Conservation (phyloP, 2,888 invertebrate genomes). For the Molorchus minor region DNA sequence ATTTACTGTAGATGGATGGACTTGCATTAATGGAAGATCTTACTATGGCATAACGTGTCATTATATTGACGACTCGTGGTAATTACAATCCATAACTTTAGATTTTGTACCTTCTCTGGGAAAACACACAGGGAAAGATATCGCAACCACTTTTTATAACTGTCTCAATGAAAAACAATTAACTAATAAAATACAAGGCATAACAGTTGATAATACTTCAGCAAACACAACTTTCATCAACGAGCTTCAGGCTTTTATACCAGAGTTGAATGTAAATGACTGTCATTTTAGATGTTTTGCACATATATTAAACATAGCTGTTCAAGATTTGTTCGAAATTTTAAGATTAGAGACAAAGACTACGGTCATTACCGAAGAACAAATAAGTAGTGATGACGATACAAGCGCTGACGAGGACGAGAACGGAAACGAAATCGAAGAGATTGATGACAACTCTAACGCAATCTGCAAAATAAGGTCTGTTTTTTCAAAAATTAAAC, state of each 20-base stretch:
- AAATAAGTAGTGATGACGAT: too few relatives aligned
- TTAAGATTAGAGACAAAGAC: conserved; percentile 21
- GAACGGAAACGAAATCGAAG: too few relatives aligned
- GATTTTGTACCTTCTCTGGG: conserved; percentile 44
- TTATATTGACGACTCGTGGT: conserved; percentile 44
- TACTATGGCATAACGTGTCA: conserved; percentile 45
- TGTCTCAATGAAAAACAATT: conserved; percentile 16
- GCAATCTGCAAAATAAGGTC: too few relatives aligned
- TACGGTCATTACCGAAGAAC: background rate
- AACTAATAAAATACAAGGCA: conserved; percentile 37
- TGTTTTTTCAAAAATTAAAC: too few relatives aligned
- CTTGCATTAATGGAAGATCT: conserved; percentile 38
- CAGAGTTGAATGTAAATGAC: conserved; percentile 34
- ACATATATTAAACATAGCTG: conserved; percentile 42
- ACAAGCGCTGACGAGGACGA: too few relatives aligned
- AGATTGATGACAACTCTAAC: too few relatives aligned
- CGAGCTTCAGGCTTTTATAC: conserved; percentile 31
- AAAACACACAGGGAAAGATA: conserved; percentile 42
- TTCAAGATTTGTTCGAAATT: conserved; percentile 31
- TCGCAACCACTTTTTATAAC: conserved; percentile 42
- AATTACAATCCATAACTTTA: conserved; percentile 38
- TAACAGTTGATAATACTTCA: conserved; percentile 41
- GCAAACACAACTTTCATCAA: conserved; percentile 41
- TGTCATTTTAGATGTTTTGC: conserved; percentile 43
- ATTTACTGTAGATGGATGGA: conserved; percentile 46